Percentiles rank a stretch among this genome's conserved stretches.
Evolutionary conservation across 1,140 invertebrate species (phyloP).

Genomic region (Drosophila saltans): DNA sequence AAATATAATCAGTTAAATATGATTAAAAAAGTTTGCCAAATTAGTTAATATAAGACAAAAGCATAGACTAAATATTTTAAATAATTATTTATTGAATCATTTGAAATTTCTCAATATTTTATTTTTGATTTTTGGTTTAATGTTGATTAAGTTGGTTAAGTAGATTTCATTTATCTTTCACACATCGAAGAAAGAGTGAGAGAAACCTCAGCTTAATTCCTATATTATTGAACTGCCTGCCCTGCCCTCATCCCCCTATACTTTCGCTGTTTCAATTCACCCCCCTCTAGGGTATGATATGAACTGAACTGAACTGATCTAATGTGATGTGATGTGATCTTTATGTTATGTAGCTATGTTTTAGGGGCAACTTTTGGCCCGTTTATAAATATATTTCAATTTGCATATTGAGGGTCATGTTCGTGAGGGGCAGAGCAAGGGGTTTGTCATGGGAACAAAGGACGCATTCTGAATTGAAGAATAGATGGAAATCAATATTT

Average conservation of each 20-base stretch:
- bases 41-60: neutral
- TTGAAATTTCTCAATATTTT: no score
- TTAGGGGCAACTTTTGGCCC: neutral
- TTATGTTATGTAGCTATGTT: neutral
- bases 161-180: neutral
- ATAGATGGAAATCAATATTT: constrained; percentile 79
- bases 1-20: constrained; percentile 11
- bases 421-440: constrained; percentile 31
- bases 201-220: constrained; percentile 8
- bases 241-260: neutral
- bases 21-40: neutral
- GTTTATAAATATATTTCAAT: constrained; percentile 23
- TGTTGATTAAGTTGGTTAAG: neutral
- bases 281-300: neutral
- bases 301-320: neutral
- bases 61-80: no score
- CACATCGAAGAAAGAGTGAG: neutral
- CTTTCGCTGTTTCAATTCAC: neutral
- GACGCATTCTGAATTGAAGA: constrained; percentile 58
- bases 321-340: neutral
- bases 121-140: neutral
- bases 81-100: no score
- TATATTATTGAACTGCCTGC: neutral
- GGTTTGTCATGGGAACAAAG: constrained; percentile 81
- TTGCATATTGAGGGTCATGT: constrained; percentile 67